phyloP scores from a whole-genome alignment of 2,888 invertebrate genomes.

The Brenthis hecate region DNA sequence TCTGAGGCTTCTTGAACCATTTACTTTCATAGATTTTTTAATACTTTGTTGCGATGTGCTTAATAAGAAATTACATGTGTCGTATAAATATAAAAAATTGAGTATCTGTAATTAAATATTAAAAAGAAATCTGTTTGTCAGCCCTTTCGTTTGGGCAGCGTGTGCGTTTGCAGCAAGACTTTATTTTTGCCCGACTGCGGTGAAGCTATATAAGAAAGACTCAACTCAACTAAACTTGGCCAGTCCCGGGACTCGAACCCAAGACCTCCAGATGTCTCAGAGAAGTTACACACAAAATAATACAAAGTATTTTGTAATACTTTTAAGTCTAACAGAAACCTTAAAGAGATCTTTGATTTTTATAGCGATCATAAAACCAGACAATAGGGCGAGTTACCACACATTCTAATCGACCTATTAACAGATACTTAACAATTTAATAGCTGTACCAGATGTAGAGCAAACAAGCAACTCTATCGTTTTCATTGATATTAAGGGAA shows the following conservation, averaged over 20 bases:
- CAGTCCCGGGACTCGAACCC: no score
- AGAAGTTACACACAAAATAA: no score
- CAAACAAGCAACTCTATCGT: conserved; percentile 23
- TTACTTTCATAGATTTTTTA: conserved; percentile 23
- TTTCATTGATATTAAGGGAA: conserved; percentile 21
- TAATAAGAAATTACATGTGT: not conserved
- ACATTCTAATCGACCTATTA: conserved; percentile 35
- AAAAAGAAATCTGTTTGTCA: no score
- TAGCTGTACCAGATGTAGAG: conserved; percentile 32
- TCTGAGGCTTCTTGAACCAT: conserved; percentile 34
- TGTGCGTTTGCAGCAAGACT: no score
- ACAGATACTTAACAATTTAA: conserved; percentile 35
- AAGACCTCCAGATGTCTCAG: no score
- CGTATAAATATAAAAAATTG: no score
- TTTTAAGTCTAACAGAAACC: not conserved
- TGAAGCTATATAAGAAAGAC: no score
- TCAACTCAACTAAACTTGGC: no score
- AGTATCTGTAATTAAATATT: no score
- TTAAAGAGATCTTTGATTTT: not conserved
- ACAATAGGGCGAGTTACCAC: conserved; percentile 21
- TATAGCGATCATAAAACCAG: conserved; percentile 1
- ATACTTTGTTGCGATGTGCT: conserved; percentile 1
- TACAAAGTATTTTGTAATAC: no score
- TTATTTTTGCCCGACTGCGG: no score
- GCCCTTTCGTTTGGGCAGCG: no score